Base-by-base conservation (phyloP, 64 coral and sea anemone species). In the Stylophora pistillata region DNA sequence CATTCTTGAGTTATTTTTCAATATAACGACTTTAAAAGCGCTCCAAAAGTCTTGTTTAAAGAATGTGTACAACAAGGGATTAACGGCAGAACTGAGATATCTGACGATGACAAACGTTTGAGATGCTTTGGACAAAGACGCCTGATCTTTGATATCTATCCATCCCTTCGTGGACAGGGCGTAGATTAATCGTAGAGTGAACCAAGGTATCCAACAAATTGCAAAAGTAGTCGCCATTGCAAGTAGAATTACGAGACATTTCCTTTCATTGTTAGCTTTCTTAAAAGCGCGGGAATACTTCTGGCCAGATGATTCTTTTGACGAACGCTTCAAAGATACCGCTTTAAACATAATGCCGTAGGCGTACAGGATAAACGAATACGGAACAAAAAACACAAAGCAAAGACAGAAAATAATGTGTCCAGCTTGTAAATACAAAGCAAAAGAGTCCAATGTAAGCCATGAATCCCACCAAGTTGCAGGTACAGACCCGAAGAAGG, bases 31-130 rank as follows among this genome's bases (percentile, higher is more conserved):
- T 13, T 63, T 63, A 84, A 84, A 84, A 11, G 62, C 80, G 0
- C 13, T 65, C 80, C 80, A 84, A 41, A 84, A 70, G 33, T 84
- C 80, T 84, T 84, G 80, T 64, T 84, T 84, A 53, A 84, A 84
- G 62, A 84, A 84, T 5, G 62, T 84, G 34, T 84, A 84, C 62
- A 84, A 53, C 20, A 84, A 28, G 13, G 80, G 80, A 21, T 84
- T 70, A 23, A 84, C 69, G 9, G 62, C 80, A 52, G 80, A 84
- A 32, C 80, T 84, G 3, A 84, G 60, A 65, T 84, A 84, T 27
- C 80, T 47, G 62, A 84, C 23, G 21, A 84, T 84, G 41, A 70
- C 10, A 69, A 84, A 70, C 26, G 14, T 53, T 9, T 84, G 80
- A 12, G 80, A 20, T n/a, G 16, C 25, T 33, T 32, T 21, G 69